Evolutionary conservation across 1,140 invertebrate genomes (phyloP), one percentile per base, ranked within the genome.

Genomic region (Trichogramma pretiosum): DNA sequence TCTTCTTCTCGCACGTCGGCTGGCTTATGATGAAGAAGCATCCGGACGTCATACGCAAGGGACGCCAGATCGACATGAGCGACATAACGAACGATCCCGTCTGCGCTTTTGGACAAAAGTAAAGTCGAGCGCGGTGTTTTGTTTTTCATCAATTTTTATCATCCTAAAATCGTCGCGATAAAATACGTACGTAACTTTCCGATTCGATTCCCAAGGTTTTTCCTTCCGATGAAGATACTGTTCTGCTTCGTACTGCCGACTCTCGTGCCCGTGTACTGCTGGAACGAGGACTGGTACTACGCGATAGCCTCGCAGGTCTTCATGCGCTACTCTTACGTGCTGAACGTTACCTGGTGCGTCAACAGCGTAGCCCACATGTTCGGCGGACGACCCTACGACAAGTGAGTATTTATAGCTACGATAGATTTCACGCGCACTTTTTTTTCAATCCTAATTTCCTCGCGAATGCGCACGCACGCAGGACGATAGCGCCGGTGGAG

Each of bases 261-360:
- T 0, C n/a, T 76, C 3, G 62, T 84, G 26, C 79, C 83, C 1
- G 62, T 70, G n/a, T 73, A 65, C 42, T 61, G 74, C n/a, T 85
- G 81, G 81, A 73, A 70, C n/a, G 84, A 86, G 63, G 63, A 58
- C 11, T 59, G 72, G 16, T 62, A 63, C 39, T 70, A 67, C 41
- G 64, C 77, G 1, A 77, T 74, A 52, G 73, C 75, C 53, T 59
- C 80, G 1, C 59, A 73, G 33, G 68, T 63, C 9, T 53, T 82
- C 9, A 61, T 80, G 17, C 67, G 82, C 18, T 84, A 81, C 59
- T 61, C 68, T n/a, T 56, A 74, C 18, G 72, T 66, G 18, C 68
- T 85, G 9, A 77, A 86, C 61, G 67, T 70, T 33, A 84, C 82
- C 8, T 85, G 82, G 80, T 64, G 77, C n/a, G 81, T 85, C 4